Base-by-base conservation (phyloP, 2,797 vertebrate genomes). In the Brotogeris chrysoptera region DNA sequence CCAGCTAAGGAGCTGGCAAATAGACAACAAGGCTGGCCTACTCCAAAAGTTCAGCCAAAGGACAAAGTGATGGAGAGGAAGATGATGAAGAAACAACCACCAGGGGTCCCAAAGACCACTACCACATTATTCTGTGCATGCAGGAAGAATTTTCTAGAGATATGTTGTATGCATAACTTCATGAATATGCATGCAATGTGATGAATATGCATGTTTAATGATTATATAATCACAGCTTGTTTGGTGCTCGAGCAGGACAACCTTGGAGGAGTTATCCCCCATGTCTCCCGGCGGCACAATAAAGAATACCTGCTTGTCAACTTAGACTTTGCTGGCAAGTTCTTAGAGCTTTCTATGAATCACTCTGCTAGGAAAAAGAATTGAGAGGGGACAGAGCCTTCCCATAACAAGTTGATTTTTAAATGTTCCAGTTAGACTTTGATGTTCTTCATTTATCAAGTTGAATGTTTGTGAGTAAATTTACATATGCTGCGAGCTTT, bases 371-470 rank as follows among this genome's bases (percentile, higher is more conserved):
- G 71, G 53, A 92, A 92, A 92, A 83, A 76, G 43, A 91, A 85
- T 92, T 53, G 24, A 20, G 1, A 73, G 14, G 38, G 61, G 60
- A 32, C 87, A 89, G 39, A 95, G 69, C n/a, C 34, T 50, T 84
- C 83, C 74, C 59, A 78, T 85, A 77, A 15, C 43, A 86, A 90
- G 36, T 77, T 70, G 65, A 70, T 92, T 87, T 90, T 93, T 57
- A 95, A 94, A 91, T 87, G 69, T 68, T 92, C 71, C 68, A 92
- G 78, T 74, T 87, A 3, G 3, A 77, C 44, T 96, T 91, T 87
- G 81, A 96, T 85, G 88, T 77, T 85, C n/a, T 81, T 82, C 71
- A 89, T 93, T 91, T 76, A 94, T 20, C n/a, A 50, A 84, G 47
- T 44, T 78, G 43, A 94, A 94, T 72, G 50, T 65, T 82, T 81